phyloP scores from a whole-genome alignment of 2,888 invertebrate genomes.

The Chrysina gloriosa region DNA sequence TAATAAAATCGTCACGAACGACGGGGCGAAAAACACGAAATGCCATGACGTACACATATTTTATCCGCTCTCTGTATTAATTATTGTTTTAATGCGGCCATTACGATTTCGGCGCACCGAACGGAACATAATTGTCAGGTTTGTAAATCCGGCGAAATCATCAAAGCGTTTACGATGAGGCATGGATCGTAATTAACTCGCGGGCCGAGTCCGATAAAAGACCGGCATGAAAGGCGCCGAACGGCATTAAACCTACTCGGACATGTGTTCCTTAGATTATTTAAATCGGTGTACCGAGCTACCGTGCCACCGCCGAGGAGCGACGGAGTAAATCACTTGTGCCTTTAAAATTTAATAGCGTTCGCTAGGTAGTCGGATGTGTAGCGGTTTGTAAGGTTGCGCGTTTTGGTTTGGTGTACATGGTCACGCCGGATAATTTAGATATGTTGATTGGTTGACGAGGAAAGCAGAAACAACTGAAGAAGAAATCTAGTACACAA shows the following conservation, averaged over 20 bases:
- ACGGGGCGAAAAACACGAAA: neutral
- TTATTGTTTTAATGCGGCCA: slow-evolving; percentile 1
- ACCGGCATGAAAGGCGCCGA: slow-evolving; percentile 1
- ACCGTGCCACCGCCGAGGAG: neutral
- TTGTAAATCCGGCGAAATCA: slow-evolving; percentile 28
- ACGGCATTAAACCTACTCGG: slow-evolving; percentile 14
- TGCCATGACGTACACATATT: neutral
- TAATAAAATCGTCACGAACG: neutral
- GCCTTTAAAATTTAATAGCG: slow-evolving; percentile 8
- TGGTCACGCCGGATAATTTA: too few species aligned
- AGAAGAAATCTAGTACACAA: too few species aligned
- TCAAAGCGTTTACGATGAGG: slow-evolving; percentile 30
- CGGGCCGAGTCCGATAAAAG: slow-evolving; percentile 4
- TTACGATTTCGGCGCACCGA: neutral
- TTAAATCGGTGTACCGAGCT: slow-evolving; percentile 19
- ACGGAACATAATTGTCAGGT: slow-evolving; percentile 9
- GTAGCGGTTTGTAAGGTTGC: too few species aligned
- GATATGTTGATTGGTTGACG: too few species aligned
- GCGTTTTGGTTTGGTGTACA: too few species aligned
- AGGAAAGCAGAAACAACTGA: too few species aligned
- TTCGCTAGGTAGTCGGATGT: neutral
- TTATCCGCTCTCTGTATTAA: neutral
- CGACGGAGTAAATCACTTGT: slow-evolving; percentile 5
- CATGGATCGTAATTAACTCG: slow-evolving; percentile 15
- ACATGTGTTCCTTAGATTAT: slow-evolving; percentile 27